Conservation (phyloP, 1,140 invertebrate genomes). For the Anastrepha obliqua region DNA sequence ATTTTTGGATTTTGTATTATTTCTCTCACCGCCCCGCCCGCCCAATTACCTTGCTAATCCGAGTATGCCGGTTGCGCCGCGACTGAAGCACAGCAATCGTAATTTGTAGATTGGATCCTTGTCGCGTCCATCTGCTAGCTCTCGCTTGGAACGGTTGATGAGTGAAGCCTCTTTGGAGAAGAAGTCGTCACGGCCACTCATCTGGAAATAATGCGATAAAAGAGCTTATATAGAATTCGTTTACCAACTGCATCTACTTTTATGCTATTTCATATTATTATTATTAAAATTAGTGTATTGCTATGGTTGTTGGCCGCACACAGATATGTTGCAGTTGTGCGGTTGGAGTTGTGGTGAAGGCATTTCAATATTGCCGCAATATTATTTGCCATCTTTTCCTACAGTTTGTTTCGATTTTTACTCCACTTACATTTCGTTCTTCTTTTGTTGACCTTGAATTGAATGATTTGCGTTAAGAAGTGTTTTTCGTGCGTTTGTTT, state of each 20-base stretch:
- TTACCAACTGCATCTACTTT: not conserved
- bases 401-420: not conserved
- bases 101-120: conserved; percentile 90
- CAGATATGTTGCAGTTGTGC: not conserved
- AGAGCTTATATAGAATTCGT: not conserved
- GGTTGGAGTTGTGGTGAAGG: not conserved
- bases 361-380: not conserved
- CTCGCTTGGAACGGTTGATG: conserved; percentile 83
- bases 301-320: conserved; percentile 2
- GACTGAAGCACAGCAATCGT: conserved; percentile 86
- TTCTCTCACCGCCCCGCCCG: not conserved
- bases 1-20: no score
- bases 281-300: not conserved
- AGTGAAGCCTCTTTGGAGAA: conserved; percentile 87
- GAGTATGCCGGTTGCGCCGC: conserved; percentile 92
- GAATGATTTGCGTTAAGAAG: not conserved
- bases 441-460: not conserved
- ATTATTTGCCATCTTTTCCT: not conserved
- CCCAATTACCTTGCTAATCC: conserved; percentile 85
- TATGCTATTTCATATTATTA: conserved; percentile 10
- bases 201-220: conserved; percentile 63
- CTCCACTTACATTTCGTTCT: not conserved
- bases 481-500: not conserved
- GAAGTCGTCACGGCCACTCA: conserved; percentile 82
- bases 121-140: conserved; percentile 76